These are phyloP conservation scores for Drosophila falleni DNA, from an alignment of 2,888 invertebrate species.

Conservation along the genomic window DNA sequence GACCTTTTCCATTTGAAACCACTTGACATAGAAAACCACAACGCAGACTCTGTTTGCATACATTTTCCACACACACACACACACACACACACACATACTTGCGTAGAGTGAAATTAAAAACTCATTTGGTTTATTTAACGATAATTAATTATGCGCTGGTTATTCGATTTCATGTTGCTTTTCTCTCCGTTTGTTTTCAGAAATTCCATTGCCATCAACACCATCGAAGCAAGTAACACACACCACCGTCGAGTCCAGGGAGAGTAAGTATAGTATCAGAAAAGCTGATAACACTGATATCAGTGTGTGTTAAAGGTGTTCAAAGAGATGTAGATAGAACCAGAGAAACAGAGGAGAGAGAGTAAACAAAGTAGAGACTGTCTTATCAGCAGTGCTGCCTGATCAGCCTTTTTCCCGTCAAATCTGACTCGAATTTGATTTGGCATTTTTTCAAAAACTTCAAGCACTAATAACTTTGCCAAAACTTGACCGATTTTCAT, in stretches of 20 bases:
- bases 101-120: conserved; percentile 58
- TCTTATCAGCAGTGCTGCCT: neutral
- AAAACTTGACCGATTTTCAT: no score
- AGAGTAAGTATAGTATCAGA: conserved; percentile 84
- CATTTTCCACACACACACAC: conserved; percentile 9
- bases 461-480: no score
- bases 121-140: conserved; percentile 54
- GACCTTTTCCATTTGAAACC: conserved; percentile 46
- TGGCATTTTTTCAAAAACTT: no score
- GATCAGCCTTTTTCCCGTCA: neutral
- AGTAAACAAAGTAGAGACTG: neutral
- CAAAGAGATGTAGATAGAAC: neutral
- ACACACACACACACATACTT: conserved; percentile 5
- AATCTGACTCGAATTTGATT: no score
- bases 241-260: conserved; percentile 85
- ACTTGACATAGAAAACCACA: conserved; percentile 62
- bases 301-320: conserved; percentile 7
- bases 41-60: conserved; percentile 6
- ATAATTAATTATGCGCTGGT: conserved; percentile 77
- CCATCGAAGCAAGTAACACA: conserved; percentile 90
- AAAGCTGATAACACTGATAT: conserved; percentile 42
- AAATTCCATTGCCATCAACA: conserved; percentile 95
- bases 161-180: conserved; percentile 62
- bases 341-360: neutral
- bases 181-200: conserved; percentile 86